Evolutionary conservation across 2,797 vertebrate genomes (phyloP).

Genomic region (Lutjanus campechanus): DNA sequence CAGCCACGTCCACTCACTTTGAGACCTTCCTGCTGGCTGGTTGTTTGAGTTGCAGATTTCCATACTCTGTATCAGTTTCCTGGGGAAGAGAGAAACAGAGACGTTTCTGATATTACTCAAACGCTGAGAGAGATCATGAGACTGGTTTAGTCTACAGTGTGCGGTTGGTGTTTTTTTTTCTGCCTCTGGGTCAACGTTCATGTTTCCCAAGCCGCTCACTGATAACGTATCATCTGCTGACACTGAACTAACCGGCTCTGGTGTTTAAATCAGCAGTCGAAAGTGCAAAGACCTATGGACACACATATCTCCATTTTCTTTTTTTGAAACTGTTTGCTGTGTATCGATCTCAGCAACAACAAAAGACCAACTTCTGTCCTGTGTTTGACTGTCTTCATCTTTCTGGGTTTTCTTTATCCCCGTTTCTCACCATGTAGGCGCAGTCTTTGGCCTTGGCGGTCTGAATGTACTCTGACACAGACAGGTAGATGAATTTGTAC

Average conservation of each 20-base stretch:
- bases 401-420: background rate
- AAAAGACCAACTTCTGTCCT: background rate
- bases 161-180: slow-evolving; percentile 14
- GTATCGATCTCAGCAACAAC: background rate
- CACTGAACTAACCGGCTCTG: background rate
- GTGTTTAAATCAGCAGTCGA: slow-evolving; percentile 16
- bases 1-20: slow-evolving; percentile 91
- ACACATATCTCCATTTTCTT: background rate
- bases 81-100: slow-evolving; percentile 60
- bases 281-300: slow-evolving; percentile 48
- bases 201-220: slow-evolving; percentile 38
- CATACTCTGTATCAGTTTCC: slow-evolving; percentile 91
- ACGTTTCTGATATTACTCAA: slow-evolving; percentile 30
- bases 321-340: background rate
- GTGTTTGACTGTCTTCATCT: background rate
- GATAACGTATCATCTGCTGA: slow-evolving; percentile 55
- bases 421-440: slow-evolving; percentile 87
- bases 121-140: slow-evolving; percentile 19
- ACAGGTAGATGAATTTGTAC: slow-evolving; percentile 98
- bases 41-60: slow-evolving; percentile 92
- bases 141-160: slow-evolving; percentile 10
- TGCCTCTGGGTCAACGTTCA: slow-evolving; percentile 64
- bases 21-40: slow-evolving; percentile 86
- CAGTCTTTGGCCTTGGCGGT: slow-evolving; percentile 88
- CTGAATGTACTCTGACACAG: slow-evolving; percentile 95